phyloP scores from a whole-genome alignment of 92 coral and sea anemone genomes.

The Isaurus tuberculatus region DNA sequence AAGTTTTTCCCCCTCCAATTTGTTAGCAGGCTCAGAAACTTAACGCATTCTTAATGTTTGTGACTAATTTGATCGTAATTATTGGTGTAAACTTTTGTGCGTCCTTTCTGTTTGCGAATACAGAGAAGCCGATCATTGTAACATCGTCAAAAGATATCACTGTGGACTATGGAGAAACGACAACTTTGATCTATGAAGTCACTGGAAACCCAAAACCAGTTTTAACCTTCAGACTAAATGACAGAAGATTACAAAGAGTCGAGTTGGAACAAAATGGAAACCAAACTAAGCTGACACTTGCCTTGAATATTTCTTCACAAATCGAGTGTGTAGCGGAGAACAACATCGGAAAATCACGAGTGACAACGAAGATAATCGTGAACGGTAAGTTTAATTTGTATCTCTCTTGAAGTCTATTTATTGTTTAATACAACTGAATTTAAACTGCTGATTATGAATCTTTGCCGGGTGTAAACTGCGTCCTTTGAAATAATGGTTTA shows the following conservation, averaged over 20 bases:
- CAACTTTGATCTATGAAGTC: constrained; percentile 7
- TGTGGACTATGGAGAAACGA: constrained; percentile 23
- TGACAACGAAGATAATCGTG: not conserved
- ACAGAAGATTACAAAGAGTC: not conserved
- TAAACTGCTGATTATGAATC: not conserved
- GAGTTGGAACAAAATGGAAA: not conserved
- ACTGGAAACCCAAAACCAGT: constrained; percentile 20
- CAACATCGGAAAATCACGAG: not conserved
- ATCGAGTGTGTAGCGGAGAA: constrained; percentile 28
- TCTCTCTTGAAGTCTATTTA: not conserved
- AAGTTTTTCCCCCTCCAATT: not conserved
- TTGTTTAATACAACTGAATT: not conserved
- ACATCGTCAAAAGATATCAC: not conserved
- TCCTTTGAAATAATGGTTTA: not conserved
- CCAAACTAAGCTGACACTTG: not conserved
- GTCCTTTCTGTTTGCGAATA: not conserved
- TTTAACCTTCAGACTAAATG: constrained; percentile 26
- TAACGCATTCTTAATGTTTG: not conserved
- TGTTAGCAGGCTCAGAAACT: not conserved
- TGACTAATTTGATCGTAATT: not conserved
- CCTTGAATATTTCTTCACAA: constrained; percentile 22
- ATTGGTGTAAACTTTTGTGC: not conserved
- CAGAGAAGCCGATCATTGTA: constrained; percentile 9
- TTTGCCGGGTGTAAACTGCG: not conserved
- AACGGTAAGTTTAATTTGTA: constrained; percentile 13